Conservation (phyloP, 2,797 vertebrate species). For the Thaleichthys pacificus region DNA sequence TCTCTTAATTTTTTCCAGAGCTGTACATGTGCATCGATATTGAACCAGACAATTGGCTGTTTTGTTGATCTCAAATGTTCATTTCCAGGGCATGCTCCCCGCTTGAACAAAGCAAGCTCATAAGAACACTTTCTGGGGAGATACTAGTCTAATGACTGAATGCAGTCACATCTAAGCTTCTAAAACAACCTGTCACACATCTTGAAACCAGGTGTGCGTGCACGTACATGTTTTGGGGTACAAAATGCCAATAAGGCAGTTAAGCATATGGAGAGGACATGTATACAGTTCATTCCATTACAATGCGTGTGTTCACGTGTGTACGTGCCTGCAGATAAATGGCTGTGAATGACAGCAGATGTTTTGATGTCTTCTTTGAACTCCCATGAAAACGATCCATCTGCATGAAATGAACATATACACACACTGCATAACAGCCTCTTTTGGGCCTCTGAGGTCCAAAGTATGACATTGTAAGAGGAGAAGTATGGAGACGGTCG, state of each 20-base stretch:
- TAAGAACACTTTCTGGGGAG: slow-evolving; percentile 55
- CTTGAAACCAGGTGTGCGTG: slow-evolving; percentile 56
- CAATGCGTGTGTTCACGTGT: slow-evolving; percentile 2
- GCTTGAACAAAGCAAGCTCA: slow-evolving; percentile 21
- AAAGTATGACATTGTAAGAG: neutral
- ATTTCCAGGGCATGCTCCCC: neutral
- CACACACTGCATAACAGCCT: neutral
- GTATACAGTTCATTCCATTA: neutral
- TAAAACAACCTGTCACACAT: slow-evolving; percentile 61
- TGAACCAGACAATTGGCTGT: neutral
- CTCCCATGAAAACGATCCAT: slow-evolving; percentile 29
- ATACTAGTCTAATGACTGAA: slow-evolving; percentile 69
- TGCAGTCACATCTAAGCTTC: slow-evolving; percentile 53
- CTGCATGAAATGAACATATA: slow-evolving; percentile 33
- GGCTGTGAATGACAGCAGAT: slow-evolving; percentile 11
- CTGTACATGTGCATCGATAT: too few relatives aligned
- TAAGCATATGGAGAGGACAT: neutral
- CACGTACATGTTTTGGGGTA: neutral
- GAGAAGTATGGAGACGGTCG: neutral
- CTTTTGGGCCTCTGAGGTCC: too few relatives aligned
- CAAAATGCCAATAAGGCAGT: neutral
- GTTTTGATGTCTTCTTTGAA: slow-evolving; percentile 45
- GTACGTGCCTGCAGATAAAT: neutral
- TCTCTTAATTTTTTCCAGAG: too few relatives aligned
- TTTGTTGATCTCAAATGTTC: neutral